phyloP scores from a whole-genome alignment of 2,797 vertebrate genomes.

The Phrynocephalus forsythii region DNA sequence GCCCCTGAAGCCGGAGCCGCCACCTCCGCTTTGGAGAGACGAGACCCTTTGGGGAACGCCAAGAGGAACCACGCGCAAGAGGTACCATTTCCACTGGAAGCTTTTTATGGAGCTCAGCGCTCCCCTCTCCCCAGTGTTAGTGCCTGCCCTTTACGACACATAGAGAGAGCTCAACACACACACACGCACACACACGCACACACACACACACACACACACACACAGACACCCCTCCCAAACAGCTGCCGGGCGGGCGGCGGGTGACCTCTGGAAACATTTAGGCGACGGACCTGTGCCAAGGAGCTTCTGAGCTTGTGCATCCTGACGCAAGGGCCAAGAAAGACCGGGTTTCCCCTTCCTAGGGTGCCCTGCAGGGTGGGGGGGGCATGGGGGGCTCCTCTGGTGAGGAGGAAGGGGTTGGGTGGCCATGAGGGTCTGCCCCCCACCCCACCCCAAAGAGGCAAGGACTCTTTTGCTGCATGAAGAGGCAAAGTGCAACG shows the following conservation, averaged over 20 bases:
- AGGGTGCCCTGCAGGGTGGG: background rate
- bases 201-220: too few species aligned
- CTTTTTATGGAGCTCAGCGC: background rate
- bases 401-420: background rate
- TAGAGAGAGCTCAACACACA: too few species aligned
- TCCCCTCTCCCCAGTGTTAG: too few species aligned
- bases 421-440: background rate
- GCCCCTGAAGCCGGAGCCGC: background rate
- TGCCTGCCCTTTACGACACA: background rate
- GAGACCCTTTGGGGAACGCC: background rate
- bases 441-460: background rate
- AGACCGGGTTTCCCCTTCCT: background rate
- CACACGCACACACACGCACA: too few species aligned
- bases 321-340: slow-evolving; percentile 18
- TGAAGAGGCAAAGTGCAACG: background rate
- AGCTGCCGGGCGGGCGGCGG: slow-evolving; percentile 25
- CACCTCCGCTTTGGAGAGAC: background rate
- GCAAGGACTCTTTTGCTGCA: background rate
- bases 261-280: slow-evolving; percentile 39
- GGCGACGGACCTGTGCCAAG: slow-evolving; percentile 26
- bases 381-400: background rate
- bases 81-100: background rate
- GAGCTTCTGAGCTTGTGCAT: slow-evolving; percentile 32
- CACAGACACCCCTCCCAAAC: background rate
- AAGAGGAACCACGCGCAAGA: background rate